Evolutionary conservation across 2,888 invertebrate species (phyloP).

Genomic region (Chrysotoxum bicinctum): DNA sequence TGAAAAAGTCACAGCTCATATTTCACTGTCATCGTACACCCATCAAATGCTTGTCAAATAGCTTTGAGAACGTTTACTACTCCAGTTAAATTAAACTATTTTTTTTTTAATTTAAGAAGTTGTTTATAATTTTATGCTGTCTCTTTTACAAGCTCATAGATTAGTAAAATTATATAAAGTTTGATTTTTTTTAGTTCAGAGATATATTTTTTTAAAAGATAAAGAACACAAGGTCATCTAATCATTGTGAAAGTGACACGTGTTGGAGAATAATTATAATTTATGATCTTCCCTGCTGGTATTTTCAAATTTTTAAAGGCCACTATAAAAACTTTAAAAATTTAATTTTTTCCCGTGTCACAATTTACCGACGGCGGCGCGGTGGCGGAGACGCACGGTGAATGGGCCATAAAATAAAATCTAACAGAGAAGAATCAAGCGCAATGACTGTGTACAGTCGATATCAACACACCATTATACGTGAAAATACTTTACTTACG

Average conservation of each 20-base stretch:
- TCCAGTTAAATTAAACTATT: too few species aligned
- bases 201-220: not conserved
- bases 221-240: not conserved
- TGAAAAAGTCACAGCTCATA: too few species aligned
- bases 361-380: constrained; percentile 4
- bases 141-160: too few species aligned
- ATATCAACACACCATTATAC: not conserved
- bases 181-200: too few species aligned
- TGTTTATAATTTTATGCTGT: too few species aligned
- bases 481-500: not conserved
- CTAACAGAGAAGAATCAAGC: not conserved
- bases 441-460: too few species aligned
- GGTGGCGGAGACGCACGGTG: too few species aligned
- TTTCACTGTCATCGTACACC: too few species aligned
- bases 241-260: not conserved
- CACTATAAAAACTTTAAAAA: not conserved
- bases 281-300: not conserved
- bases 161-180: too few species aligned
- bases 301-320: not conserved
- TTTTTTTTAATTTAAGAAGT: too few species aligned
- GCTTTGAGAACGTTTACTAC: too few species aligned
- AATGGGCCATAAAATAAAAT: constrained; percentile 44
- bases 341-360: not conserved
- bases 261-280: not conserved
- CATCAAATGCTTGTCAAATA: too few species aligned